Evolutionary conservation across 2,888 invertebrate species (phyloP), one percentile per base, ranked within the genome.

Genomic region (Zhuqinia jingwanae): DNA sequence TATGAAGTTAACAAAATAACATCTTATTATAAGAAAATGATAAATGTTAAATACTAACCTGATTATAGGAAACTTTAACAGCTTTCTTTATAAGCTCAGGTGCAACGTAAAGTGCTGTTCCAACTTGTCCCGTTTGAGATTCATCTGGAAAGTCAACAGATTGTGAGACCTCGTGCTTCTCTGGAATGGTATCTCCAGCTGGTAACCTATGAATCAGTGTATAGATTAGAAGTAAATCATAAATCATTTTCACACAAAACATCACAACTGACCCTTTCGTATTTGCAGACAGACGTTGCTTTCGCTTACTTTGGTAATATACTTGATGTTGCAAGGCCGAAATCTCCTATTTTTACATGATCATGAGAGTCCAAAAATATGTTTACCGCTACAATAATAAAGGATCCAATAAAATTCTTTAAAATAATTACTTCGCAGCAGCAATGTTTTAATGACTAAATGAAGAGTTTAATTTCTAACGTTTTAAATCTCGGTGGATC

Each of bases 341-440:
- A 99, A 93, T 99, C 99, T 13, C 99, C 99, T 89, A 99, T 99
- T 94, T 99, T 99, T 0, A 97, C 98, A 92, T 97, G 97, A 93
- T 98, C 98, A 90, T 96, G 96, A 0, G 95, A 96, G 92, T 98
- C 98, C 92, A 99, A 94, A 93, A 99, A 99, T 91, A 99, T 97
- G 92, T 99, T 99, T 0, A 96, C 97, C 2, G 89, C 88, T 88
- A 60, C 17, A 56, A 20, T 11, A 56, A 13, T 20, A 56, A 50
- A 13, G n/a, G n/a, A n/a, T n/a, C n/a, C n/a, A n/a, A n/a, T n/a
- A n/a, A n/a, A n/a, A n/a, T n/a, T n/a, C n/a, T n/a, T n/a, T n/a
- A n/a, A n/a, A n/a, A n/a, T n/a, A n/a, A n/a, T n/a, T n/a, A n/a
- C n/a, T n/a, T n/a, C n/a, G n/a, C n/a, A n/a, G n/a, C 3, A 68